Conservation (phyloP, 2,888 invertebrate genomes). For the Rapana venosa region DNA sequence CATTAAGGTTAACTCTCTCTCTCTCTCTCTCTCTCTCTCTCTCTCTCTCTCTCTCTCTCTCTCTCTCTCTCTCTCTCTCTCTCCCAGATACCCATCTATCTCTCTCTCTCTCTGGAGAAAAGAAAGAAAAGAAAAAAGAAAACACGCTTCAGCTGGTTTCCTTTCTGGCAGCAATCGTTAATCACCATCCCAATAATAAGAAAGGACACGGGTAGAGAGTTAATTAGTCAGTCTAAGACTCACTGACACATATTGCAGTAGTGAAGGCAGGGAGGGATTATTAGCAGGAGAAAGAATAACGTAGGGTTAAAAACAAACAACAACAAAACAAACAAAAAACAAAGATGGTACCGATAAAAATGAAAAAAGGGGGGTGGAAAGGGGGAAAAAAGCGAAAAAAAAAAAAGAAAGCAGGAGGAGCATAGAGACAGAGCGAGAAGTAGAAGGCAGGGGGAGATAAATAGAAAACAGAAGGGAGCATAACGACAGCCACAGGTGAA, state of each 20-base stretch:
- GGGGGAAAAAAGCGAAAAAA: not conserved
- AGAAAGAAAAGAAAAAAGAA: no score
- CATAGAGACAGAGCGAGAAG: not conserved
- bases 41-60: no score
- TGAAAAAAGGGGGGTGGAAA: not conserved
- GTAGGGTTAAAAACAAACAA: no score
- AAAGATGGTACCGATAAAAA: no score
- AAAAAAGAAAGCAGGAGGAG: not conserved
- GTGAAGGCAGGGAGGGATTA: not conserved
- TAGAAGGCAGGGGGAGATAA: not conserved
- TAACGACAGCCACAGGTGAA: slow-evolving; percentile 7
- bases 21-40: no score
- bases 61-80: no score
- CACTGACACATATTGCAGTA: not conserved
- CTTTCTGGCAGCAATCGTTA: not conserved
- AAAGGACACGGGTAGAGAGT: not conserved
- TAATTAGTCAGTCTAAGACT: not conserved
- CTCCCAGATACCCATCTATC: no score
- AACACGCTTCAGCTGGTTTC: not conserved
- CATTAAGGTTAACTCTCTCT: no score
- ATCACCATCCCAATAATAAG: not conserved
- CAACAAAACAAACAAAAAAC: no score
- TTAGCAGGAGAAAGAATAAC: no score
- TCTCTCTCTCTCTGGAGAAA: no score
- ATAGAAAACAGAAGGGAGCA: not conserved